Conservation (phyloP, 1,140 invertebrate species). For the Drosophila asahinai region DNA sequence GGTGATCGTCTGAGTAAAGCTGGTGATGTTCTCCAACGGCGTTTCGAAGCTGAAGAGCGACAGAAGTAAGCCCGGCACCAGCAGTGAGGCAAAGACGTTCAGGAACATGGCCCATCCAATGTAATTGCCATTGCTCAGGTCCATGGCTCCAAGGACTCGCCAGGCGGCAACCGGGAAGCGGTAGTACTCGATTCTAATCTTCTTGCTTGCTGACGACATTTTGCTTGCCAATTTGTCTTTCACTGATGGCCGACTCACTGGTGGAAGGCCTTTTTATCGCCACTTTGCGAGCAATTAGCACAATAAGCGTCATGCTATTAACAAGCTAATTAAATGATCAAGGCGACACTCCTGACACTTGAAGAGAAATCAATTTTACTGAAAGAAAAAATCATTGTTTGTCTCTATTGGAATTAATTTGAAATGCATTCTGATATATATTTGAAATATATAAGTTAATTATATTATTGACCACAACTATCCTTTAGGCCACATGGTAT, state of each 20-base stretch:
- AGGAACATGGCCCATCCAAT: constrained; percentile 7
- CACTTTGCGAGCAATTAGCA: neutral
- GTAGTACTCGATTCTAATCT: constrained; percentile 25
- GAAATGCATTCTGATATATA: no score
- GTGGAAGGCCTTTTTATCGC: constrained; percentile 6
- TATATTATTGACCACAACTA: no score
- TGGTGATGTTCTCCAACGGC: constrained; percentile 57
- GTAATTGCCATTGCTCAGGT: constrained; percentile 27
- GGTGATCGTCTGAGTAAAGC: constrained; percentile 48
- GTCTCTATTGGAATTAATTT: no score
- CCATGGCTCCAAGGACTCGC: constrained; percentile 36
- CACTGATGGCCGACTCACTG: neutral
- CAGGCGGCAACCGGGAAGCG: constrained; percentile 23
- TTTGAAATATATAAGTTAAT: no score
- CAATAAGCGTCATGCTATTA: neutral
- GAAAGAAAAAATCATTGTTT: neutral
- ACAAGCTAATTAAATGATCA: constrained; percentile 28
- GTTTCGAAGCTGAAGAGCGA: constrained; percentile 32
- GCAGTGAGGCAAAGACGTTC: constrained; percentile 33
- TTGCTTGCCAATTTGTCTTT: neutral
- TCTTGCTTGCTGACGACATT: neutral
- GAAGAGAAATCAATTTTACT: neutral
- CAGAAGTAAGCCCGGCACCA: constrained; percentile 13
- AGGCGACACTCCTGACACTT: no score
- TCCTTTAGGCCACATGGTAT: constrained; percentile 22